Percentiles rank a stretch among this genome's conserved stretches.
Evolutionary conservation across 1,140 invertebrate species (phyloP).

Genomic region (Dendrolimus kikuchii): DNA sequence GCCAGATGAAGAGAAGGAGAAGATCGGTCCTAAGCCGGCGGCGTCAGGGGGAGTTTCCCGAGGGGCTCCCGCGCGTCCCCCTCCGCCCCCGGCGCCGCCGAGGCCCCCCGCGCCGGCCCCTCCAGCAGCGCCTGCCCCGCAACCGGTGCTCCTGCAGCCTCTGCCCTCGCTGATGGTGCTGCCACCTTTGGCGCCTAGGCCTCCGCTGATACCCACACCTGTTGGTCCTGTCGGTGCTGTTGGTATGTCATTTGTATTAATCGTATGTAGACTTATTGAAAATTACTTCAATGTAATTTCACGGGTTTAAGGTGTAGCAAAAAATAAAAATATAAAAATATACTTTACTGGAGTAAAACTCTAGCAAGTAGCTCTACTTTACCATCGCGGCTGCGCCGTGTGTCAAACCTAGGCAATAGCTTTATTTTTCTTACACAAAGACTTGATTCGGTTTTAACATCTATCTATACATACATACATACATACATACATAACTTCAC

Average conservation of each 20-base stretch:
- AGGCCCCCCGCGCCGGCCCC: conserved; percentile 47
- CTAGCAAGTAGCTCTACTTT: too few species aligned
- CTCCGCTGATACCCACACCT: conserved; percentile 63
- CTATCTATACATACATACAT: too few species aligned
- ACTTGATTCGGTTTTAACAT: too few species aligned
- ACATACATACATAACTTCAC: too few species aligned
- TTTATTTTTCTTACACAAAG: too few species aligned
- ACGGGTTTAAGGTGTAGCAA: too few species aligned
- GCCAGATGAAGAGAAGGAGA: conserved; percentile 95
- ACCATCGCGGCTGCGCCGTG: too few species aligned
- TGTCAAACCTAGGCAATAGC: too few species aligned
- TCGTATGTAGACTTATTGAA: not conserved
- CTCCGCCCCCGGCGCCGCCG: conserved; percentile 58
- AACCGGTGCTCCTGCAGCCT: conserved; percentile 35
- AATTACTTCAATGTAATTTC: too few species aligned
- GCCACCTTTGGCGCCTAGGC: conserved; percentile 58
- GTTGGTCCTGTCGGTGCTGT: conserved; percentile 31
- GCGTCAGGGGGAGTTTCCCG: conserved; percentile 11
- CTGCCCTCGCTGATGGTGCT: conserved; percentile 45
- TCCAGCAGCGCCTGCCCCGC: conserved; percentile 13
- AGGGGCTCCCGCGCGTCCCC: conserved; percentile 50
- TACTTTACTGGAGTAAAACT: too few species aligned
- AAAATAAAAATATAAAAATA: too few species aligned
- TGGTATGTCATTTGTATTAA: conserved; percentile 8
- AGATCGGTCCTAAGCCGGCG: conserved; percentile 88